These are phyloP conservation scores for Dasysyrphus albostriatus DNA, from an alignment of 2,888 invertebrate species.

Conservation along the genomic window DNA sequence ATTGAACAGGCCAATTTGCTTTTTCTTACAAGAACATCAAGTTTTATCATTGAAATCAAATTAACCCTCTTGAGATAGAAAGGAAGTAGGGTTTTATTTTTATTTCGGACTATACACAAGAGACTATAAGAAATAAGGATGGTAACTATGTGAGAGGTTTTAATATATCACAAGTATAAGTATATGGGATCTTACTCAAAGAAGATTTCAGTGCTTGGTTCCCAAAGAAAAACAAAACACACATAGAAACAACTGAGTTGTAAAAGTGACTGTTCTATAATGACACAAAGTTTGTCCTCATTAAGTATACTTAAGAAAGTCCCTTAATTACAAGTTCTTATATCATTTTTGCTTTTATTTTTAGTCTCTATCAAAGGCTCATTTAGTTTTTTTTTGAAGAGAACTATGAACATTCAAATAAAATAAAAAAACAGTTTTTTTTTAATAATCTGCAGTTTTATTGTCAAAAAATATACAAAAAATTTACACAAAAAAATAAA, in stretches of 20 bases:
- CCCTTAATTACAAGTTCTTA: too few species aligned
- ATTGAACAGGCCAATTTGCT: conserved; percentile 14
- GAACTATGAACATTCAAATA: background rate
- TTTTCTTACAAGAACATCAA: conserved; percentile 5
- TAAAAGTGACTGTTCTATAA: too few species aligned
- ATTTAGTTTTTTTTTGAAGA: background rate
- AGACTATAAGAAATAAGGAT: background rate
- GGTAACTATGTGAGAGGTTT: background rate
- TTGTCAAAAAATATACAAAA: too few species aligned
- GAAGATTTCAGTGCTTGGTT: background rate
- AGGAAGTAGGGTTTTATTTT: background rate
- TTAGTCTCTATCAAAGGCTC: too few species aligned
- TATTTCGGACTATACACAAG: background rate
- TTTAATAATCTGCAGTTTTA: too few species aligned
- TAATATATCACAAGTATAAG: background rate
- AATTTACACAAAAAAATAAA: too few species aligned
- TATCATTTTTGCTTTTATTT: too few species aligned
- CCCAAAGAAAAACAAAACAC: too few species aligned
- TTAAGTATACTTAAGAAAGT: too few species aligned
- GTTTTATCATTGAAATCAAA: background rate
- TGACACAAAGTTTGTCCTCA: too few species aligned
- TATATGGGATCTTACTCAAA: background rate
- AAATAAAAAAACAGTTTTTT: too few species aligned
- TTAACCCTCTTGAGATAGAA: background rate
- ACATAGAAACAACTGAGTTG: too few species aligned